These are phyloP conservation scores for Aphelenchoides fujianensis DNA, from an alignment of 1,140 invertebrate genomes.

Conservation along the genomic window DNA sequence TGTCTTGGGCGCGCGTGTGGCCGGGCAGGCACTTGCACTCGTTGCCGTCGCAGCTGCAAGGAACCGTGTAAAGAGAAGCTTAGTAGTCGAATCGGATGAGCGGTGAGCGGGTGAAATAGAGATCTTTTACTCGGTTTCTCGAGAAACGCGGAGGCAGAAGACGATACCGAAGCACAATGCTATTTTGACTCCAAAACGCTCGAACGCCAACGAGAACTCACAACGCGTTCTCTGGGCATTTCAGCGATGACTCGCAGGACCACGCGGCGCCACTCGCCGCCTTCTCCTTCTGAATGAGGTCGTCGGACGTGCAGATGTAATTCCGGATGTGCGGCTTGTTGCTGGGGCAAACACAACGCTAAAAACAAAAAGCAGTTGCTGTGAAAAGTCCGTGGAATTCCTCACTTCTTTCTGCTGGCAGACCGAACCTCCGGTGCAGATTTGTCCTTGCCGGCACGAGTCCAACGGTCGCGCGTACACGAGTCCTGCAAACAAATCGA, in stretches of 20 bases:
- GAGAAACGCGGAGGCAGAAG: too few species aligned
- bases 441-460: slow-evolving; percentile 45
- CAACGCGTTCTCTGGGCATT: slow-evolving; percentile 48
- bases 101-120: too few species aligned
- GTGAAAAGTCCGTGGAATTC: background rate
- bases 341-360: slow-evolving; percentile 53
- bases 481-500: slow-evolving; percentile 36
- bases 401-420: slow-evolving; percentile 34
- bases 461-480: slow-evolving; percentile 51
- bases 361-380: too few species aligned
- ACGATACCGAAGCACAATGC: too few species aligned
- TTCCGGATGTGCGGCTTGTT: slow-evolving; percentile 50
- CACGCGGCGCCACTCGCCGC: slow-evolving; percentile 39
- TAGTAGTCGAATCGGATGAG: too few species aligned
- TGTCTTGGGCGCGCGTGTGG: background rate
- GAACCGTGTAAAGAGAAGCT: too few species aligned
- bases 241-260: slow-evolving; percentile 40
- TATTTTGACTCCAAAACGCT: too few species aligned
- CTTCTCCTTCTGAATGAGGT: slow-evolving; percentile 14
- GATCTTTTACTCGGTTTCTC: too few species aligned
- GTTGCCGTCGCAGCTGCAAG: slow-evolving; percentile 14
- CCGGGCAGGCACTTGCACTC: slow-evolving; percentile 11
- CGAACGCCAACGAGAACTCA: too few species aligned
- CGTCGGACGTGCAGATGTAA: slow-evolving; percentile 47
- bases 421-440: slow-evolving; percentile 52